A percentile compares a stretch with the other conserved stretches of the same genome.
phyloP scores from a whole-genome alignment of 2,113 vertebrate species.

The Otolemur garnettii region DNA sequence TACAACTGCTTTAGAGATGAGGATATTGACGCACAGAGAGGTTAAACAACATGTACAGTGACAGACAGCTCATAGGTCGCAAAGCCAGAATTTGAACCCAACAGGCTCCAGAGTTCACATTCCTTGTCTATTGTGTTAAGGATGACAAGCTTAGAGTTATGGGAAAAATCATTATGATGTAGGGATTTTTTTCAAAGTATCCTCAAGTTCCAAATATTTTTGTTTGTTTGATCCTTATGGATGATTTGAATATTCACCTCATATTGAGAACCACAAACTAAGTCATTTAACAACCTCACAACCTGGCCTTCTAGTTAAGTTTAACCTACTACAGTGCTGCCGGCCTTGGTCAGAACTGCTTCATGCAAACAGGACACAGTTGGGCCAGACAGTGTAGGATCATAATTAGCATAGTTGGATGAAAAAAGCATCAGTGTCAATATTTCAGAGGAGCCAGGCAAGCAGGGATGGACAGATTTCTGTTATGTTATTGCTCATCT shows the following conservation, averaged over 20 bases:
- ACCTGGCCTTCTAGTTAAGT: neutral
- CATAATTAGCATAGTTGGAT: neutral
- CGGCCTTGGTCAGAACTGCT: neutral
- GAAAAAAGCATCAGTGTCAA: neutral
- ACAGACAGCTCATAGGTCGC: neutral
- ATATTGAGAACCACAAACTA: neutral
- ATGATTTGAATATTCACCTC: neutral
- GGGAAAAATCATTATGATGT: constrained; percentile 1
- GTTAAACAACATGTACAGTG: neutral
- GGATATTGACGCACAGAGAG: neutral
- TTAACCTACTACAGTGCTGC: neutral
- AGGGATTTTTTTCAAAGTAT: neutral
- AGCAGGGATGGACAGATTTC: neutral
- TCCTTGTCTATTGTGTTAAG: neutral
- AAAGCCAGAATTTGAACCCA: constrained; percentile 2
- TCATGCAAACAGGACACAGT: neutral
- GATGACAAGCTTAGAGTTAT: neutral
- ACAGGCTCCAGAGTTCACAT: constrained; percentile 10
- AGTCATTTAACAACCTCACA: constrained; percentile 7
- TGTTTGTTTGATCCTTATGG: constrained; percentile 25
- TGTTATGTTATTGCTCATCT: neutral
- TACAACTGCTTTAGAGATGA: constrained; percentile 32
- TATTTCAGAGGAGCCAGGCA: neutral
- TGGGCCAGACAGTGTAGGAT: neutral
- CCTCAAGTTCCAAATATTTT: constrained; percentile 43